Conservation (phyloP, 2,113 vertebrate species). For the Grus americana region DNA sequence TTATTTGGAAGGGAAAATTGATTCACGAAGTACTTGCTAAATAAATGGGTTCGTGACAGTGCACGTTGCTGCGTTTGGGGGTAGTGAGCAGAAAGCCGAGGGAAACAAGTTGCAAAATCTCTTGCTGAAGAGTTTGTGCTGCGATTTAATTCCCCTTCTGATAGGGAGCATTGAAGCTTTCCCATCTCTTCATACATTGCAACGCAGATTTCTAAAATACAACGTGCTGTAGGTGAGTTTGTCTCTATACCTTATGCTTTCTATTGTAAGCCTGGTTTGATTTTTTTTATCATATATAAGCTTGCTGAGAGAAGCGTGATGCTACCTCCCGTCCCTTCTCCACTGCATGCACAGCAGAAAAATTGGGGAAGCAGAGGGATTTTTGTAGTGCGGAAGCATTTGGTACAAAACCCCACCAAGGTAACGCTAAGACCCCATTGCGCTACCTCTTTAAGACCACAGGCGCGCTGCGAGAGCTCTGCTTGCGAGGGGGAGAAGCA, state of each 20-base stretch:
- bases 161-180: neutral
- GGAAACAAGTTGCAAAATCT: neutral
- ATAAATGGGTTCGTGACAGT: accelerated
- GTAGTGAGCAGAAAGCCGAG: neutral
- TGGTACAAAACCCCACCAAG: neutral
- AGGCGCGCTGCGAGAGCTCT: neutral
- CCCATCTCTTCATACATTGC: neutral
- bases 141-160: neutral
- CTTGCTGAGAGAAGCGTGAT: neutral
- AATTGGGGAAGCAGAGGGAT: neutral
- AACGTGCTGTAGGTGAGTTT: neutral
- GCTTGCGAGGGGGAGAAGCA: neutral
- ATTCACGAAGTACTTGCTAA: neutral
- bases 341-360: accelerated
- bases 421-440: accelerated
- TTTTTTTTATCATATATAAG: neutral
- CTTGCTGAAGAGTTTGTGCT: neutral
- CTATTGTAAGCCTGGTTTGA: neutral
- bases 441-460: constrained; percentile 45
- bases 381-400: accelerated
- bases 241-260: neutral
- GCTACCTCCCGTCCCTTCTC: neutral
- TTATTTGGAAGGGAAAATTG: neutral
- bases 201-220: neutral
- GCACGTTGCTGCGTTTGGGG: neutral